Conservation (phyloP, 2,888 invertebrate genomes). For the Seira ritae region DNA sequence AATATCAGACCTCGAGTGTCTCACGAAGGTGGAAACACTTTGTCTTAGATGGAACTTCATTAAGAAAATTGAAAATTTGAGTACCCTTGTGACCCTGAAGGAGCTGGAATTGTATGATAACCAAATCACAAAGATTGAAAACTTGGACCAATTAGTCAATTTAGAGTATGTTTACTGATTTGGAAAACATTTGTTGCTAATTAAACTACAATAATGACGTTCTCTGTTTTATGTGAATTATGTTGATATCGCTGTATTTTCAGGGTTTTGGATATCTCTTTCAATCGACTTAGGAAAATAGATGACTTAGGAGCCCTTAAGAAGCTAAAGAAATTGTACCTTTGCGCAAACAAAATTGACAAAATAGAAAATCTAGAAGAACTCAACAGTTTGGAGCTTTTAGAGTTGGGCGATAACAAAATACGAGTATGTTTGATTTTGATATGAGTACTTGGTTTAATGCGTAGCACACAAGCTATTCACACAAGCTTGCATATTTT, state of each 20-base stretch:
- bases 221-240: neutral
- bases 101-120: constrained; percentile 98
- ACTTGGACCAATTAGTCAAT: constrained; percentile 90
- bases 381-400: constrained; percentile 85
- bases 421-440: constrained; percentile 81
- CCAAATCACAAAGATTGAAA: constrained; percentile 94
- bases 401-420: constrained; percentile 97
- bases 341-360: constrained; percentile 92
- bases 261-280: constrained; percentile 94
- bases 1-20: constrained; percentile 88
- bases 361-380: constrained; percentile 92
- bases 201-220: neutral
- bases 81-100: constrained; percentile 84
- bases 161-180: constrained; percentile 84
- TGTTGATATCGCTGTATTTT: constrained; percentile 74
- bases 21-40: constrained; percentile 85
- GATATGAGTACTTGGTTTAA: neutral
- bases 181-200: neutral
- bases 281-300: constrained; percentile 93
- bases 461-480: too few species aligned
- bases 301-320: constrained; percentile 85
- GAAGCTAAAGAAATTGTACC: constrained; percentile 88
- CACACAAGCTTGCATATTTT: too few species aligned
- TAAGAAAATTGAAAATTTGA: constrained; percentile 93
- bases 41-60: constrained; percentile 96